Conservation (phyloP, 2,113 vertebrate genomes). For the Phycodurus eques region DNA sequence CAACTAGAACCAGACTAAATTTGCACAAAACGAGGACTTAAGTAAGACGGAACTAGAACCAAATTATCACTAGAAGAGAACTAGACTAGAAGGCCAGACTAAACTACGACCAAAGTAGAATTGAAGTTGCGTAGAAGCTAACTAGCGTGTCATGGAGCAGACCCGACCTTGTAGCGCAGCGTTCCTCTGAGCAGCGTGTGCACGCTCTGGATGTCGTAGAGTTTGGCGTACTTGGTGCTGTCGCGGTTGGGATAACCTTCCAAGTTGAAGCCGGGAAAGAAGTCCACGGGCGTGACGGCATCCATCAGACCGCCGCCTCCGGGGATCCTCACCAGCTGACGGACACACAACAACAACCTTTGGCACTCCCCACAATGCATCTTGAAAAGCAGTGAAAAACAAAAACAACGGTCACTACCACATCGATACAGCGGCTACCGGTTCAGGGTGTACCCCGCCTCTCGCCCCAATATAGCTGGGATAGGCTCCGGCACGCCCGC, state of each 20-base stretch:
- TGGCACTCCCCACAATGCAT: background rate
- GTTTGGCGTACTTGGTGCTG: constrained; percentile 85
- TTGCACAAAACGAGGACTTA: too few species aligned
- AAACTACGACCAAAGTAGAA: background rate
- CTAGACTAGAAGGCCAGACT: too few species aligned
- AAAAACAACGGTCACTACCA: too few species aligned
- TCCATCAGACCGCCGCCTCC: constrained; percentile 85
- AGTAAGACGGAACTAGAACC: too few species aligned
- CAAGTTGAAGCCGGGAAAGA: constrained; percentile 89
- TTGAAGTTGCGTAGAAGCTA: background rate
- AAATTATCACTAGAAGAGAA: too few species aligned
- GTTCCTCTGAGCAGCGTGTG: constrained; percentile 90
- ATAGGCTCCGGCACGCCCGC: too few species aligned
- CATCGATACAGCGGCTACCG: too few species aligned
- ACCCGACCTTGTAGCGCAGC: constrained; percentile 84
- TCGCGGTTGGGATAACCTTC: constrained; percentile 96
- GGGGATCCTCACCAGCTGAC: constrained; percentile 74
- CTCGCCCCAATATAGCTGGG: too few species aligned
- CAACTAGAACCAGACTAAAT: too few species aligned
- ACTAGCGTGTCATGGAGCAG: background rate
- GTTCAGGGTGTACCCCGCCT: too few species aligned
- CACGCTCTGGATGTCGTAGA: constrained; percentile 86
- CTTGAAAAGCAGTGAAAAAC: too few species aligned
- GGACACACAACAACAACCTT: background rate
- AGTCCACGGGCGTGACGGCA: constrained; percentile 79